Evolutionary conservation across 2,888 invertebrate species (phyloP), one percentile per base, ranked within the genome.

Genomic region (Drosophila paracracens): DNA sequence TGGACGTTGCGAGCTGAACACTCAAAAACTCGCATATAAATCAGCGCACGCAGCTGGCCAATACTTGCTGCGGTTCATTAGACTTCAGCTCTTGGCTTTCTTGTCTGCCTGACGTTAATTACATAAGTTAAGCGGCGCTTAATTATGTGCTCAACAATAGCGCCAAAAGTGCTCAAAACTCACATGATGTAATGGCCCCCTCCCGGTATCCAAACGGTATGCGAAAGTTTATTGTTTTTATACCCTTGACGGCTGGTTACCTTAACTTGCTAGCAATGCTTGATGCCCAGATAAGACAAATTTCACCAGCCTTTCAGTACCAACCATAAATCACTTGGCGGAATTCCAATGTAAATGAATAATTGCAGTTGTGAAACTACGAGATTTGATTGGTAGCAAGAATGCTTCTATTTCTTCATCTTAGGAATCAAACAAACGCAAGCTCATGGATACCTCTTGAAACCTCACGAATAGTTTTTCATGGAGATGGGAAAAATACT

Each of bases 111-210:
- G 66, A 75, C 70, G 63, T 89, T 89, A 88, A 88, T 88, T 89
- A 85, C 78, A 88, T 89, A 88, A 88, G 88, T 86, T 88, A 88
- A 83, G 83, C 83, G 78, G 70, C 76, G 88, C 88, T 89, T 87
- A 87, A 89, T 89, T 89, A 87, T 87, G 77, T 77, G 82, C 80
- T 87, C 89, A 87, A 88, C 84, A 88, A 84, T 85, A 73, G 86
- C 73, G 65, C 61, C 88, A 79, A 81, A 81, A 86, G 83, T 86
- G 81, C 88, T 83, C 63, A 40, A 65, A 56, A 70, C 63, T 70
- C 87, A 66, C 71, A 79, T 84, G 84, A 88, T 81, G 84, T 85
- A 84, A 84, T 85, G 64, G 29, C 57, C 63, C 58, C 70, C 54
- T 46, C 57, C 51, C 51, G 18, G n/a, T 31, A 18, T 33, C 18